Base-by-base conservation (phyloP, 2,888 invertebrate genomes). In the Diarsia mendica region DNA sequence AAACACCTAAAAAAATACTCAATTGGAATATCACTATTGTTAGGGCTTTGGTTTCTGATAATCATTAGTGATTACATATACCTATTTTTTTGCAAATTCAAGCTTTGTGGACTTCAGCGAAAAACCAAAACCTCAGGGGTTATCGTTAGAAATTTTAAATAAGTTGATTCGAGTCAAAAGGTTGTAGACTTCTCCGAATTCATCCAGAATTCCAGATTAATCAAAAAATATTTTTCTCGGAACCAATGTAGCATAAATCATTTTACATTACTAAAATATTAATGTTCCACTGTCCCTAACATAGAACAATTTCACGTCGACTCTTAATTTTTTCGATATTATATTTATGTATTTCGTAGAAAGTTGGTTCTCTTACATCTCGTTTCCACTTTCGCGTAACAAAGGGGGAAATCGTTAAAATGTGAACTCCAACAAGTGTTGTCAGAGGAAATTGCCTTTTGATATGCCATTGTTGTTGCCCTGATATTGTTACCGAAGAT, bases 401-500 rank as follows among this genome's bases (percentile, higher is more conserved):
- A 83, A 79, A 75, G 60, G 65, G 48, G 75, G 78, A 84, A 82
- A 84, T 81, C 76, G 75, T 84, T 87, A 84, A 80, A 87, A 86
- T 76, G 85, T 80, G 79, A 87, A 83, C 77, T 77, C 82, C 39
- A 79, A 82, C 80, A 87, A 88, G 83, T 87, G 84, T 84, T 87
- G 84, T 84, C 80, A 73, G 72, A 79, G 87, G 85, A 86, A 89
- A 89, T 89, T 89, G 89, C 82, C 83, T 88, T 89, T 89, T 85
- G 81, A 85, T 88, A 82, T 78, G 75, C 79, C 78, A 85, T 88
- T 89, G 83, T 86, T 87, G 87, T 87, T 80, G 66, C 28, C 13
- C 23, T 67, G 39, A 81, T 80, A 77, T 83, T 81, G 76, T 82
- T 67, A 76, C 69, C 77, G 64, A 78, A 80, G 77, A 76, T 78